These are phyloP conservation scores for Brienomyrus brachyistius DNA, from an alignment of 2,113 vertebrate genomes.

Conservation along the genomic window DNA sequence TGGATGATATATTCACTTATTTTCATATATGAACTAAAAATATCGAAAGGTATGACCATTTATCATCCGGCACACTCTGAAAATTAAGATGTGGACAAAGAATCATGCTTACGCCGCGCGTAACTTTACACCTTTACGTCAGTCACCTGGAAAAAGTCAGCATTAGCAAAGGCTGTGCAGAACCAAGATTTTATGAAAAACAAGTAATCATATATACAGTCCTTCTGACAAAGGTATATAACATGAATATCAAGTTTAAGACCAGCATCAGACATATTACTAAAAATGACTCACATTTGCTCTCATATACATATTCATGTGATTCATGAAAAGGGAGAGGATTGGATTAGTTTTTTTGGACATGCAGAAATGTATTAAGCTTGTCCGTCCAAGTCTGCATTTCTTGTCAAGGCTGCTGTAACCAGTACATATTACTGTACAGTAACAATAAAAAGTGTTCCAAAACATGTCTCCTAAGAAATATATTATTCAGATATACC, in stretches of 20 bases:
- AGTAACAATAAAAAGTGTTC: background rate
- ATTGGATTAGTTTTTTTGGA: background rate
- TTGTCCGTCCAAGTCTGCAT: background rate
- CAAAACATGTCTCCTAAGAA: background rate
- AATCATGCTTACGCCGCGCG: background rate
- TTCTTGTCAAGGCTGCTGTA: background rate
- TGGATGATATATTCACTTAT: background rate
- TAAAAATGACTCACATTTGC: background rate
- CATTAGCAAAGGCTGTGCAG: background rate
- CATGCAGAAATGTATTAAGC: conserved; percentile 2
- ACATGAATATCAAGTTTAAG: background rate
- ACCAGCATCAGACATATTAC: conserved; percentile 1
- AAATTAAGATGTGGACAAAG: background rate
- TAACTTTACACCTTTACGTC: background rate
- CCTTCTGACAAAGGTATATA: background rate
- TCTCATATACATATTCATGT: background rate
- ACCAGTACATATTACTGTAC: background rate
- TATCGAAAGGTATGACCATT: background rate
- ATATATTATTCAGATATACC: background rate
- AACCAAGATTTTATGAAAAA: conserved; percentile 1
- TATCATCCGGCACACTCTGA: background rate
- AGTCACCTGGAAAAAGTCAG: background rate
- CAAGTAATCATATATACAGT: background rate
- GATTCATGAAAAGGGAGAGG: background rate
- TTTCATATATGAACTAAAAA: background rate